These are phyloP conservation scores for Triplophysa bombifrons DNA, from an alignment of 2,797 vertebrate species.

Conservation along the genomic window DNA sequence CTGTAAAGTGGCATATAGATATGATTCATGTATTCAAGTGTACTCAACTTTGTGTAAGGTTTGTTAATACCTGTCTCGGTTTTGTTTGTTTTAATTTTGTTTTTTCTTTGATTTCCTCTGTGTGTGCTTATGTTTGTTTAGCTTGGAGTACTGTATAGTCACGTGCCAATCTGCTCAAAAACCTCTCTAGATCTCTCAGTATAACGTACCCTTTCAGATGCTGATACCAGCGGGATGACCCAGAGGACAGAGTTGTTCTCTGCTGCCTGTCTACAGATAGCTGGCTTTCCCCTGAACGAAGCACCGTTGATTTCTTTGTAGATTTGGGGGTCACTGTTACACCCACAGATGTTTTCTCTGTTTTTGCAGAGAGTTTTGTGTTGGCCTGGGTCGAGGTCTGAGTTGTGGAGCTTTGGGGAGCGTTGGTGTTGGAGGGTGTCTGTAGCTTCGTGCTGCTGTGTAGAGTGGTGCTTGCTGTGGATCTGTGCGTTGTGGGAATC, in stretches of 20 bases:
- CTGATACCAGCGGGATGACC: constrained; percentile 65
- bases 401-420: neutral
- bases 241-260: neutral
- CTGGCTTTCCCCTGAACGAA: neutral
- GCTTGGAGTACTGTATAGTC: constrained; percentile 74
- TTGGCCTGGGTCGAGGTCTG: neutral
- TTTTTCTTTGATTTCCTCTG: neutral
- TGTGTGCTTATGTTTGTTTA: constrained; percentile 41
- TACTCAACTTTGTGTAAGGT: neutral
- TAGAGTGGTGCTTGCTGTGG: neutral
- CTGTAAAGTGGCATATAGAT: neutral
- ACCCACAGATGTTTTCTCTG: neutral
- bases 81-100: neutral
- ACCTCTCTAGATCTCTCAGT: constrained; percentile 77
- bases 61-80: neutral
- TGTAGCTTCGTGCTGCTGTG: neutral
- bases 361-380: neutral
- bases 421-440: neutral
- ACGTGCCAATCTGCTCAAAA: constrained; percentile 74
- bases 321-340: neutral
- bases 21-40: constrained; percentile 1
- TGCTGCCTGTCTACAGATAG: neutral
- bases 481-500: neutral
- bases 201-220: constrained; percentile 76
- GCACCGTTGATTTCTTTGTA: neutral